phyloP scores from a whole-genome alignment of 2,888 invertebrate species.

The Nemoura dubitans region DNA sequence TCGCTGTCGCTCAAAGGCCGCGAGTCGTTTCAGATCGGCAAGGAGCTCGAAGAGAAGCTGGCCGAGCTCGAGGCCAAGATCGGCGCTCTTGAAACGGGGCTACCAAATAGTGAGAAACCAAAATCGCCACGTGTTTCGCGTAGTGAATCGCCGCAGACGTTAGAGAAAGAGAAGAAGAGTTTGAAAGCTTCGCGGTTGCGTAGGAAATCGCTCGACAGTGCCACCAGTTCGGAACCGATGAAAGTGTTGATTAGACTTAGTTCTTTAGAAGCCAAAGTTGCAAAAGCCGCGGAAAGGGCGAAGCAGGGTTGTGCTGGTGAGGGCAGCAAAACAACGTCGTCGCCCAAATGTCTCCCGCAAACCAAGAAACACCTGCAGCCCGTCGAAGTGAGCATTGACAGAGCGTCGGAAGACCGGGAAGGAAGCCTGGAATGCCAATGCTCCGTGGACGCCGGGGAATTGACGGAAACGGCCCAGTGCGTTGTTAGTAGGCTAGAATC shows the following conservation, averaged over 20 bases:
- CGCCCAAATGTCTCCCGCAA: slow-evolving; percentile 9
- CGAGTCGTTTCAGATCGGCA: slow-evolving; percentile 81
- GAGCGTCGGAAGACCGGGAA: slow-evolving; percentile 70
- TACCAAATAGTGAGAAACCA: slow-evolving; percentile 52
- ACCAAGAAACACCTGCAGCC: slow-evolving; percentile 33
- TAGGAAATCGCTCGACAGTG: slow-evolving; percentile 81
- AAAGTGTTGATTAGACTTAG: slow-evolving; percentile 80
- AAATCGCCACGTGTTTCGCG: slow-evolving; percentile 53
- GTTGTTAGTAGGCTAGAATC: slow-evolving; percentile 65
- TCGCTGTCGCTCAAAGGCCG: slow-evolving; percentile 85
- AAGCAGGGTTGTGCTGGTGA: slow-evolving; percentile 22
- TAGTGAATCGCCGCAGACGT: slow-evolving; percentile 57
- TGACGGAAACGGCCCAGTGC: slow-evolving; percentile 50
- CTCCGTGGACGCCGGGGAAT: neutral
- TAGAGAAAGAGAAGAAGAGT: slow-evolving; percentile 52
- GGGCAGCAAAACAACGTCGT: slow-evolving; percentile 38
- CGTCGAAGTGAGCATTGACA: slow-evolving; percentile 53
- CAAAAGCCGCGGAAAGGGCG: slow-evolving; percentile 64
- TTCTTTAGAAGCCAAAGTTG: slow-evolving; percentile 80
- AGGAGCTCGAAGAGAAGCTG: slow-evolving; percentile 86
- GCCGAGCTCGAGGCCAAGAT: slow-evolving; percentile 83
- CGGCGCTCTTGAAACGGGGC: slow-evolving; percentile 69
- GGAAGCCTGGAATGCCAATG: slow-evolving; percentile 62
- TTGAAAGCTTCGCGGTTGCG: slow-evolving; percentile 69
- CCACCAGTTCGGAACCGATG: slow-evolving; percentile 80